These are phyloP conservation scores for Metellina segmentata DNA, from an alignment of 2,888 invertebrate genomes.

Conservation along the genomic window DNA sequence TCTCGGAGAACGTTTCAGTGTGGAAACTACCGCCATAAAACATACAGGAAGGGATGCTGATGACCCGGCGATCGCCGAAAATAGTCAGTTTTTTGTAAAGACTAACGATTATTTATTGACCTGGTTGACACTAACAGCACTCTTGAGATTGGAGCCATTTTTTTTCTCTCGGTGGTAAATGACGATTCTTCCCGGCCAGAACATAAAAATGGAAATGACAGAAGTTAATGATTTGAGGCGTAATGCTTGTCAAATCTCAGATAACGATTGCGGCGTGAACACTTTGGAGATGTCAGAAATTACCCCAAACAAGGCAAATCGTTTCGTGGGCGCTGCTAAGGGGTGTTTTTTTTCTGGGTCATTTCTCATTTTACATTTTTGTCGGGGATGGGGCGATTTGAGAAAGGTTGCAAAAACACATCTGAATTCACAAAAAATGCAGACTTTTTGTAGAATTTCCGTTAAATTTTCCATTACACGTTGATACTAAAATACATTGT, in stretches of 20 bases:
- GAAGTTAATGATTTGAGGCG: constrained; percentile 19
- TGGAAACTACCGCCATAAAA: constrained; percentile 3
- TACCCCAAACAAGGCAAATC: background rate
- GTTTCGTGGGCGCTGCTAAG: background rate
- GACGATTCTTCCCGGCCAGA: background rate
- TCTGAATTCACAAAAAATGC: too few relatives aligned
- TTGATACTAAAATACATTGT: too few relatives aligned
- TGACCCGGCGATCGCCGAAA: background rate
- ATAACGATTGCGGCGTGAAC: background rate
- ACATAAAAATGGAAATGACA: constrained; percentile 11
- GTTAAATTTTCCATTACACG: too few relatives aligned
- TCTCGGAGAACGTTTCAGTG: background rate
- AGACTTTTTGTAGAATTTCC: too few relatives aligned
- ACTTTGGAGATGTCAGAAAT: background rate
- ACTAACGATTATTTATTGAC: constrained; percentile 35
- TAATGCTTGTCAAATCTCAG: constrained; percentile 6
- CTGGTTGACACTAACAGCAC: constrained; percentile 14
- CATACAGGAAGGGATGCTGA: background rate
- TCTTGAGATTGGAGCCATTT: constrained; percentile 3
- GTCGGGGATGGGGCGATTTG: too few relatives aligned
- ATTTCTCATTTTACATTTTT: too few relatives aligned
- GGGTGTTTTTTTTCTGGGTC: background rate
- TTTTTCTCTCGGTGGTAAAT: background rate
- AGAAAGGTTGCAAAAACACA: too few relatives aligned
- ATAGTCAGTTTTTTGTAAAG: background rate